Evolutionary conservation across 2,888 invertebrate species (phyloP).

Genomic region (Drepanosiphum platanoidis): DNA sequence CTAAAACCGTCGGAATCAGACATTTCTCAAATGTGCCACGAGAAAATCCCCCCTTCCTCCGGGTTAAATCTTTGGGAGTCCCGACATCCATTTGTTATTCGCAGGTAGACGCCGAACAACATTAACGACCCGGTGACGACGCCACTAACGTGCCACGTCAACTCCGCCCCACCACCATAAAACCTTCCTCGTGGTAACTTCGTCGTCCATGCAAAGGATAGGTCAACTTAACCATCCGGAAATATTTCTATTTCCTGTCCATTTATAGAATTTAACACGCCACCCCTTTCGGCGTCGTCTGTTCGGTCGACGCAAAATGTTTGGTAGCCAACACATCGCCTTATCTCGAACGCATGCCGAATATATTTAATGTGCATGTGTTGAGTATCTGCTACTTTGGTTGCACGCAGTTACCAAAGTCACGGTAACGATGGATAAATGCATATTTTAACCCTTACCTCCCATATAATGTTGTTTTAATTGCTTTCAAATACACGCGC

Average conservation of each 20-base stretch:
- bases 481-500: no score
- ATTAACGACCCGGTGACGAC: not conserved
- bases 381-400: no score
- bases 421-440: no score
- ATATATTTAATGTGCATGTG: not conserved
- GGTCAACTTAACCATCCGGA: not conserved
- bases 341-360: not conserved
- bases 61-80: conserved; percentile 27
- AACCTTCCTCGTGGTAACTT: no score
- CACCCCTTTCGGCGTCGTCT: not conserved
- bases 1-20: conserved; percentile 40
- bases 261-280: conserved; percentile 10
- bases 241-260: conserved; percentile 39
- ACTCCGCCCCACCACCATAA: not conserved
- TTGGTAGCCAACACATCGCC: not conserved
- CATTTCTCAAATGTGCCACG: conserved; percentile 33
- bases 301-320: not conserved
- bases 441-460: no score
- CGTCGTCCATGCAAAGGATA: not conserved
- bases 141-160: not conserved
- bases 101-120: conserved; percentile 17
- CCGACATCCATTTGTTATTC: conserved; percentile 52
- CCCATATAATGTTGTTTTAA: no score
- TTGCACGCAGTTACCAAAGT: no score
- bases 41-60: conserved; percentile 25